phyloP scores from a whole-genome alignment of 2,113 vertebrate genomes.

The Nicator chloris region DNA sequence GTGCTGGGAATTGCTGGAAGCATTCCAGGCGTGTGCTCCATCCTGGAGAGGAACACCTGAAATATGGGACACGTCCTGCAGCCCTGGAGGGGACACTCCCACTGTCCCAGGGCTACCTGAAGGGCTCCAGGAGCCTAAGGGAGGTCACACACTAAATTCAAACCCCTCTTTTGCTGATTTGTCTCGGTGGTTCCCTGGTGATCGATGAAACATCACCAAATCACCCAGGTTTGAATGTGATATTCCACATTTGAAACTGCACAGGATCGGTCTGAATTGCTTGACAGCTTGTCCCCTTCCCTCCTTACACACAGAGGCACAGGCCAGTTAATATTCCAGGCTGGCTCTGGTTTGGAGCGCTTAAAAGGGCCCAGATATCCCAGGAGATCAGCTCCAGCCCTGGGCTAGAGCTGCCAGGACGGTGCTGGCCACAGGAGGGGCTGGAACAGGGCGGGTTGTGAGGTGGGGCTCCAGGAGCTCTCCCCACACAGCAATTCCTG shows the following conservation, averaged over 20 bases:
- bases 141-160: fast-evolving
- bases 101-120: neutral
- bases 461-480: neutral
- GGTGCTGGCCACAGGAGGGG: neutral
- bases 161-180: fast-evolving
- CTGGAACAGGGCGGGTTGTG: neutral
- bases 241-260: neutral
- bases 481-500: neutral
- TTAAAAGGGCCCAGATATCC: neutral
- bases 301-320: neutral
- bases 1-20: neutral
- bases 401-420: neutral
- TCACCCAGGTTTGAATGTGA: fast-evolving
- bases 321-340: neutral
- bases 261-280: neutral
- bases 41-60: neutral
- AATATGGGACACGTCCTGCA: neutral
- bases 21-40: neutral
- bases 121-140: neutral
- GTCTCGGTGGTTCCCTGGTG: fast-evolving
- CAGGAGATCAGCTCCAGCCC: neutral
- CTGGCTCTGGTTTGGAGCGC: neutral
- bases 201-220: neutral
- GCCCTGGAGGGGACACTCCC: neutral
- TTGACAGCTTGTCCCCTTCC: neutral